Conservation (phyloP, 2,888 invertebrate species). For the Leptopilina myrica region DNA sequence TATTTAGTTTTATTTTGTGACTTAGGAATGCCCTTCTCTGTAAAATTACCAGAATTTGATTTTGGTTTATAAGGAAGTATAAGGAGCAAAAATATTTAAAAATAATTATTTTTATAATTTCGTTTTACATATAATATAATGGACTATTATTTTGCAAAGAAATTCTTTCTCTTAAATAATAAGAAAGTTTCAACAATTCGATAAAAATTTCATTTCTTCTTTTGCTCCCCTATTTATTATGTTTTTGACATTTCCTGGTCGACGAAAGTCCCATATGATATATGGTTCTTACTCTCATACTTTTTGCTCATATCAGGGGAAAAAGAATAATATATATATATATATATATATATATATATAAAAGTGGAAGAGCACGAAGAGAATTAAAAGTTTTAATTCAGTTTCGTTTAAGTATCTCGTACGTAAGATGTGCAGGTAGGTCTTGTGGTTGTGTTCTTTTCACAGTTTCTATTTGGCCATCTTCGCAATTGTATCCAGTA, state of each 20-base stretch:
- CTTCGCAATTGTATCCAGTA: conserved; percentile 57
- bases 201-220: background rate
- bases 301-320: conserved; percentile 31
- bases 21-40: too few relatives aligned
- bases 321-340: conserved; percentile 3
- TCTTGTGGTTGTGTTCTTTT: conserved; percentile 56
- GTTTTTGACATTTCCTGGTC: conserved; percentile 25
- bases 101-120: too few relatives aligned
- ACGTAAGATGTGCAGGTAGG: conserved; percentile 31
- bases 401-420: conserved; percentile 50
- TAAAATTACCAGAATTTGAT: too few relatives aligned
- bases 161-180: background rate
- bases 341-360: too few relatives aligned
- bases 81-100: too few relatives aligned
- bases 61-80: too few relatives aligned
- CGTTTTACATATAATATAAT: too few relatives aligned
- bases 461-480: conserved; percentile 55
- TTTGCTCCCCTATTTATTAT: too few relatives aligned
- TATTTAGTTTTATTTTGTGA: too few relatives aligned
- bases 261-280: background rate
- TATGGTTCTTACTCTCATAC: conserved; percentile 28
- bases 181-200: background rate
- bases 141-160: too few relatives aligned
- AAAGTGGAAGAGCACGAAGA: conserved; percentile 7
- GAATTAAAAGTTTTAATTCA: conserved; percentile 58